Conservation (phyloP, 1,140 invertebrate species). For the Anastrepha obliqua region DNA sequence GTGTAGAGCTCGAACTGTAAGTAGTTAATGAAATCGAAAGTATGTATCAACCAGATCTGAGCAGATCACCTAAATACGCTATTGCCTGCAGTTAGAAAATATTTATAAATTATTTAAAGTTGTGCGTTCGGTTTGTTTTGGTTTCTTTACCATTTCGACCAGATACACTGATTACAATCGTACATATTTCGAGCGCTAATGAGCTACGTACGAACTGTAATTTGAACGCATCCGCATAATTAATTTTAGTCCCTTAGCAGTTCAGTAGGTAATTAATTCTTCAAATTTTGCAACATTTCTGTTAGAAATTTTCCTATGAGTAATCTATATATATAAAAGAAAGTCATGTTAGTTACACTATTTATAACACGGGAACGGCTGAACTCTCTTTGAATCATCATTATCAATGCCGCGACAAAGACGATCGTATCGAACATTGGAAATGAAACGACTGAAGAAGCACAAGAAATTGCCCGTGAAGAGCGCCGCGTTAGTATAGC, state of each 20-base stretch:
- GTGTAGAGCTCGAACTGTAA: constrained; percentile 6
- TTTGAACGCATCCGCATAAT: background rate
- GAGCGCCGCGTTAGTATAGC: no score
- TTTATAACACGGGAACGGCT: no score
- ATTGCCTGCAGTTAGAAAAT: background rate
- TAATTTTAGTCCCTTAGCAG: background rate
- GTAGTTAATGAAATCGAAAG: constrained; percentile 50
- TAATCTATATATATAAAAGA: no score
- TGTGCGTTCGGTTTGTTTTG: background rate
- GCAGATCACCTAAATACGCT: background rate
- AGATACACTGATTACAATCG: background rate
- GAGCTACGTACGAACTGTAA: background rate
- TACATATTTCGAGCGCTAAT: background rate
- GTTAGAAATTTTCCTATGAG: background rate
- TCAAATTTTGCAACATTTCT: background rate
- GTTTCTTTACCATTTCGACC: background rate
- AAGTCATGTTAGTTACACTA: no score
- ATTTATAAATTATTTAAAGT: background rate
- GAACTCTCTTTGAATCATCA: no score
- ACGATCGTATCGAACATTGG: no score
- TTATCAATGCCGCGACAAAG: no score
- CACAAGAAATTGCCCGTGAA: no score
- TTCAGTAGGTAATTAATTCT: background rate
- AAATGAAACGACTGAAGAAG: no score
- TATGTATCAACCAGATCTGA: constrained; percentile 9